Base-by-base conservation (phyloP, 2,888 invertebrate genomes). In the Zygogramma bicolorata region DNA sequence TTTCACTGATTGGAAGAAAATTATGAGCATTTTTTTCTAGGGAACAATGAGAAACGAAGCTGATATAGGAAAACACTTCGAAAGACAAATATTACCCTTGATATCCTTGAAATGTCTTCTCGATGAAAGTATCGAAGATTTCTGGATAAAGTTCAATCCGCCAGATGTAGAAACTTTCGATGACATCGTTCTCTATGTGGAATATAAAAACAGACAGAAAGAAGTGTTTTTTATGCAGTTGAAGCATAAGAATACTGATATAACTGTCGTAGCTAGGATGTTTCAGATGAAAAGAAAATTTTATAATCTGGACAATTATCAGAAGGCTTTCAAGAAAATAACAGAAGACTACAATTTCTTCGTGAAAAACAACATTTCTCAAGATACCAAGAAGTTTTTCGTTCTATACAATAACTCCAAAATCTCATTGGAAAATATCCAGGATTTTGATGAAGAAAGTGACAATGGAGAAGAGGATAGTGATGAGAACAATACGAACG, bases 21-120 rank as follows among this genome's bases (percentile, higher is more conserved):
- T n/a, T n/a, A n/a, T n/a, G n/a, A n/a, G n/a, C n/a, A n/a, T n/a
- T n/a, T n/a, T n/a, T n/a, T n/a, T n/a, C n/a, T n/a, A n/a, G n/a
- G n/a, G n/a, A n/a, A n/a, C 40, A 6, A 29, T 40, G 40, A 71
- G 31, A 20, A 53, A 53, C 4, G 72, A 68, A n/a, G 34, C 68
- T 8, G 65, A 65, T n/a, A 65, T 72, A 15, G 72, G 72, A 5
- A 72, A 72, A 42, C 34, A 68, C 15, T 72, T 68, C 42, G 72
- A 72, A 65, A 31, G 68, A 18, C 53, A 61, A 6, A 34, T 65
- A 8, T 53, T 68, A n/a, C 57, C 65, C 1, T 10, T 68, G n/a
- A 40, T 68, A 15, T 53, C 72, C 1, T 1, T 72, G n/a, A 72
- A 72, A 72, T 72, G 72, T 29, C 57, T 72, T 6, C 65, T 72